A percentile compares a stretch with the other conserved stretches of the same genome.
phyloP scores from a whole-genome alignment of 2,888 invertebrate species.

The Tipula unca region DNA sequence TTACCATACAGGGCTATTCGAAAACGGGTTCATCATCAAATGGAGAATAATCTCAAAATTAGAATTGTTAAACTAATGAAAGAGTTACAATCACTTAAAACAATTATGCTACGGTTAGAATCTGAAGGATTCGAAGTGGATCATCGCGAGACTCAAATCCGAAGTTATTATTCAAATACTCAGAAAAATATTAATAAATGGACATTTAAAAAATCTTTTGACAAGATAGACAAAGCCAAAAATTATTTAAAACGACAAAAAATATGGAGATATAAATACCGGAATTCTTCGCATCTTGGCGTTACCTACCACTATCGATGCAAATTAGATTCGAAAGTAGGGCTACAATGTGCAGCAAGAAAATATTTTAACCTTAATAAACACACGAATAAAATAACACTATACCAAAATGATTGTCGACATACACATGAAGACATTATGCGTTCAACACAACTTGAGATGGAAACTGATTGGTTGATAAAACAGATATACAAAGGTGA shows the following conservation, averaged over 20 bases:
- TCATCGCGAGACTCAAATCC: background rate
- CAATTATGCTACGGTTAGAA: background rate
- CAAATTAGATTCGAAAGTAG: background rate
- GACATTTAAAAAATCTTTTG: background rate
- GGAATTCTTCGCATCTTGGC: background rate
- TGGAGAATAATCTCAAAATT: background rate
- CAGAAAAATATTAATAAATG: background rate
- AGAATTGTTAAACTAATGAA: background rate
- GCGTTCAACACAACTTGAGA: background rate
- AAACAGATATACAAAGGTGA: background rate
- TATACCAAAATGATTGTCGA: background rate
- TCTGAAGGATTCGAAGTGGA: background rate
- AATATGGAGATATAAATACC: background rate
- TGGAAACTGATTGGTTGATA: background rate
- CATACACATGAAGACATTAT: background rate
- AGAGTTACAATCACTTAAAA: background rate
- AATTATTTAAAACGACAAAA: background rate
- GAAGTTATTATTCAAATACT: background rate
- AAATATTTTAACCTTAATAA: background rate
- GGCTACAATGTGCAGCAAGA: background rate
- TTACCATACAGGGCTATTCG: background rate
- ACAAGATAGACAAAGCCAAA: background rate
- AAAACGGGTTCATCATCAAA: background rate
- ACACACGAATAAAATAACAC: background rate
- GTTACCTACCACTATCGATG: background rate